Percentiles rank a stretch among this genome's conserved stretches.
Evolutionary conservation across 2,797 vertebrate genomes (phyloP).

Genomic region (Loris lydekkerianus): DNA sequence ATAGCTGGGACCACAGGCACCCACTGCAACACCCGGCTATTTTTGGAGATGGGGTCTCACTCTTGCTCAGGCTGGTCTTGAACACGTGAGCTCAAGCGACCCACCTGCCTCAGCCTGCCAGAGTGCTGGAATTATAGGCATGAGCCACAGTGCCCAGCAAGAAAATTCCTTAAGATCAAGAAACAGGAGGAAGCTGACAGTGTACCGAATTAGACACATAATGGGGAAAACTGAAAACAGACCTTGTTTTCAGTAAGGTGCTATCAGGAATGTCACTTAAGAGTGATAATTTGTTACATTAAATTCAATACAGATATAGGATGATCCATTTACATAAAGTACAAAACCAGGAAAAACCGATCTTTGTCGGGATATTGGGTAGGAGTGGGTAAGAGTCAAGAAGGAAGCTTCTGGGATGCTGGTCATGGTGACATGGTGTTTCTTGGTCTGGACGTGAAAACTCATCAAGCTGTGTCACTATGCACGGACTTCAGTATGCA

Average conservation of each 20-base stretch:
- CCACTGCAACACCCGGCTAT: no score
- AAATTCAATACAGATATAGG: background rate
- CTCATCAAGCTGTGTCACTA: background rate
- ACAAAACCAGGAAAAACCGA: conserved; percentile 48
- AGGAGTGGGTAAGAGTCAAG: background rate
- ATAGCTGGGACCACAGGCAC: no score
- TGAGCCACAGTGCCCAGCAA: background rate
- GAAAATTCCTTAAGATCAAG: background rate
- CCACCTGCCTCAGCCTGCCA: no score
- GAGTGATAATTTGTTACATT: conserved; percentile 12
- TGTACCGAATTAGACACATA: conserved; percentile 37
- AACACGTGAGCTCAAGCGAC: no score
- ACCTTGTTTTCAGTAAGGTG: conserved; percentile 37
- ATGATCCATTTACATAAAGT: background rate
- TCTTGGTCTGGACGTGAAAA: background rate
- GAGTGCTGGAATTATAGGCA: no score
- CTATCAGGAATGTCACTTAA: conserved; percentile 6
- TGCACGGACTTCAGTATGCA: background rate
- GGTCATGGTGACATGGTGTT: background rate
- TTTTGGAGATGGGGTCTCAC: no score
- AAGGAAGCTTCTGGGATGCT: background rate
- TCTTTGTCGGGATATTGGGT: background rate
- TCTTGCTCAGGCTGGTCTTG: no score
- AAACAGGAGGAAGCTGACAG: background rate
- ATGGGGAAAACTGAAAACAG: conserved; percentile 54